These are phyloP conservation scores for Salminus brasiliensis DNA, from an alignment of 2,113 vertebrate species.

Conservation along the genomic window DNA sequence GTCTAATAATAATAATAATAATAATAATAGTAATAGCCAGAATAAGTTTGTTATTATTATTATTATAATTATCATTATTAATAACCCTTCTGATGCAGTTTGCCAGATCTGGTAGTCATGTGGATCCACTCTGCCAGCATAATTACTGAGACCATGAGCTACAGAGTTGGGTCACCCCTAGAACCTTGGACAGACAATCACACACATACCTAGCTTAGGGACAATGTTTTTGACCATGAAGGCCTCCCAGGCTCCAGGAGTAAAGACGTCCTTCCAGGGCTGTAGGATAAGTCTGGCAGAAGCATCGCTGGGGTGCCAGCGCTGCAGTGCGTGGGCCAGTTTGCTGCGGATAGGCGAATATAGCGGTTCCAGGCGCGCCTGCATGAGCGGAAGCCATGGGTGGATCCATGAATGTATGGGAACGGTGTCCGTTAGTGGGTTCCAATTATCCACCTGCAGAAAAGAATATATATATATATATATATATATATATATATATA, in stretches of 20 bases:
- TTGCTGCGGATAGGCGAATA: constrained; percentile 95
- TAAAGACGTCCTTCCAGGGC: constrained; percentile 97
- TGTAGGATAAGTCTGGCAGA: constrained; percentile 96
- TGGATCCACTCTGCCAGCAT: no score
- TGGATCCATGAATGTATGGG: constrained; percentile 98
- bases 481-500: no score
- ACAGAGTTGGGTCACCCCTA: no score
- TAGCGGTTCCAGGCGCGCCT: constrained; percentile 87
- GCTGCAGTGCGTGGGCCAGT: constrained; percentile 89
- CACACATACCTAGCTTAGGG: constrained; percentile 89
- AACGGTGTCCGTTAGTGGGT: constrained; percentile 94
- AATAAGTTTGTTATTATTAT: no score
- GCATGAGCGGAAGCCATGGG: constrained; percentile 95
- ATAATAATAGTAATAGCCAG: no score
- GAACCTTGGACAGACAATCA: background rate
- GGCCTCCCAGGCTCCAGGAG: constrained; percentile 94
- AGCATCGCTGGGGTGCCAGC: constrained; percentile 95
- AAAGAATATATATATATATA: background rate
- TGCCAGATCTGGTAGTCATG: no score
- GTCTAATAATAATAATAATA: no score
- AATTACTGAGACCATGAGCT: no score
- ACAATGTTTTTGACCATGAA: constrained; percentile 99
- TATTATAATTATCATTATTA: no score
- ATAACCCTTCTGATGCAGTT: no score
- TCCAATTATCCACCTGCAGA: constrained; percentile 93